Percentiles rank a stretch among this genome's conserved stretches.
Conservation (phyloP, 2,113 vertebrate genomes). For the Cryptotis parvus region DNA sequence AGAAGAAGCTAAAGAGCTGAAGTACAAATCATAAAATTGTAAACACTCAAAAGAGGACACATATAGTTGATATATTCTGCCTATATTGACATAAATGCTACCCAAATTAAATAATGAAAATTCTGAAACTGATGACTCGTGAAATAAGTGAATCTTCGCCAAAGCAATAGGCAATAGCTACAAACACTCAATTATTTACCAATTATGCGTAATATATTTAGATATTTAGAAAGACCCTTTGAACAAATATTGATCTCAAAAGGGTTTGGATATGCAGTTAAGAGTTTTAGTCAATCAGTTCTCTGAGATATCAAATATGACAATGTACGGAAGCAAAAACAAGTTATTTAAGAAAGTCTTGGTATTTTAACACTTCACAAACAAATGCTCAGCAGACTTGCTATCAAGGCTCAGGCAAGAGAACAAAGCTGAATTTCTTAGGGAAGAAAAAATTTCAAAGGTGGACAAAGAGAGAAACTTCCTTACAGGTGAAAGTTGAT, state of each 20-base stretch:
- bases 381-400: background rate
- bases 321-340: background rate
- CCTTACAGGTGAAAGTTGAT: background rate
- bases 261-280: background rate
- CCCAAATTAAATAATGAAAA: background rate
- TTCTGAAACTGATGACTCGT: background rate
- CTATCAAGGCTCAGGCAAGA: background rate
- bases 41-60: background rate
- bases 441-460: background rate
- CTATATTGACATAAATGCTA: background rate
- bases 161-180: background rate
- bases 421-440: background rate
- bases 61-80: background rate
- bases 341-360: background rate
- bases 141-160: background rate
- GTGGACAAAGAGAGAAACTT: background rate
- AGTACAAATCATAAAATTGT: background rate
- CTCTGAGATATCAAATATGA: background rate
- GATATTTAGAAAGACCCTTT: constrained; percentile 19
- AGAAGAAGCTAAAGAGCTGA: constrained; percentile 7
- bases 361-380: background rate
- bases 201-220: background rate
- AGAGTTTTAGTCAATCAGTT: background rate
- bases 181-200: background rate
- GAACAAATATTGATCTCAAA: background rate